Evolutionary conservation across 1,140 invertebrate species (phyloP), one percentile per base, ranked within the genome.

Genomic region (Drosophila sucinea): DNA sequence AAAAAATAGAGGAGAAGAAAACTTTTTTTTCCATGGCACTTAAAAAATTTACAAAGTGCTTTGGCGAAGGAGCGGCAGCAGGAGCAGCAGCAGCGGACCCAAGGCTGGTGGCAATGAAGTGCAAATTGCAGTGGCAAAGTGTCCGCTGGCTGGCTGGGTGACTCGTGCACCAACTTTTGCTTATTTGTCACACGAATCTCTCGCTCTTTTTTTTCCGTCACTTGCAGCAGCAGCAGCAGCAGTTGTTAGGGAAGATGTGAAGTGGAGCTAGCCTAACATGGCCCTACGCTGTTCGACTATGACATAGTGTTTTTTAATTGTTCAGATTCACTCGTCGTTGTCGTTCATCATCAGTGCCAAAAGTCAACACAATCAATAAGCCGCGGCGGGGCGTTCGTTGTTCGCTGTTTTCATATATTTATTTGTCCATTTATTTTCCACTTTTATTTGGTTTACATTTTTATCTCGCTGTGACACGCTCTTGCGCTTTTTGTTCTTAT

Each of bases 41-140:
- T 87, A 89, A 87, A 86, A 83, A 87, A 89, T 87, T 70, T 89
- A 87, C 78, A 84, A 87, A 87, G 84, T 87, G 84, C 84, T 87
- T 89, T 87, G 84, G 44, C 70, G 56, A 63, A 77, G 73, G 60
- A 77, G 73, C 87, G 75, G 79, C 35, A 38, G 10, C 35, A 85
- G 40, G 2, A 10, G 44, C 7, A 27, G 44, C 17, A 47, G 17
- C 6, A 47, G n/a, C n/a, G 33, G 30, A 57, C n/a, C 56, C 56
- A 58, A 25, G 29, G 62, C 75, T 71, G 83, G 47, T 77, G 80
- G 83, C 83, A 87, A 87, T 87, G 83, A 87, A 89, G 83, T 87
- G 83, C 80, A 87, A 87, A 87, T 87, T 87, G 83, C 84, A 87
- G 80, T 68, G 33, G 77, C 40, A 87, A 86, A 87, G 83, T 86